phyloP scores from a whole-genome alignment of 2,113 vertebrate species.

The Daboia siamensis region DNA sequence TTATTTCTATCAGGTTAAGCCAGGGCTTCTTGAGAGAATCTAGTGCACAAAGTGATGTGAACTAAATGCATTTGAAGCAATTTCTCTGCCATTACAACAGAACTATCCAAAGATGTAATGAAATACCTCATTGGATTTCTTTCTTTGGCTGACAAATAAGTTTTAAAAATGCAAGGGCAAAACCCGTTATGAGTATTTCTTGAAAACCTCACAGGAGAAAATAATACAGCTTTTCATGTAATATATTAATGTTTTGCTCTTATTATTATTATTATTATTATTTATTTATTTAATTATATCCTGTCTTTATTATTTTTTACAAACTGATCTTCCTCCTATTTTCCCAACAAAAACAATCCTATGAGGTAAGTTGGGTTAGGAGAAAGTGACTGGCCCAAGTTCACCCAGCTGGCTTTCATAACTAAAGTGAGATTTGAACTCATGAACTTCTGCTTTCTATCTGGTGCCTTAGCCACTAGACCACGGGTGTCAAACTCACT shows the following conservation, averaged over 20 bases:
- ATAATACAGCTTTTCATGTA: neutral
- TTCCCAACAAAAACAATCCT: neutral
- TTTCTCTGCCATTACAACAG: constrained; percentile 35
- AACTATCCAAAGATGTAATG: constrained; percentile 33
- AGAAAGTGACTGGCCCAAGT: neutral
- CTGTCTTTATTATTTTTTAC: neutral
- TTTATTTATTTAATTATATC: neutral
- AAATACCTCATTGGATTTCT: constrained; percentile 36
- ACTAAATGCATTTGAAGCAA: constrained; percentile 29
- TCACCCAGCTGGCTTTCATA: neutral
- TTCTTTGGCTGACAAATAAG: constrained; percentile 2
- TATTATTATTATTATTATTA: neutral
- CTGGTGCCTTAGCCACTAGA: neutral
- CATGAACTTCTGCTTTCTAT: neutral
- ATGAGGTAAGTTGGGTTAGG: neutral
- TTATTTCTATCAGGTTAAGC: constrained; percentile 5
- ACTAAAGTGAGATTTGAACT: neutral
- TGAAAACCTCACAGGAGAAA: neutral
- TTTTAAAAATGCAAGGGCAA: neutral
- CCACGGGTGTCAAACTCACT: neutral
- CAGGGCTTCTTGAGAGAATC: constrained; percentile 17
- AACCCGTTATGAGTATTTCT: neutral
- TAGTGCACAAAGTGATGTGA: constrained; percentile 26
- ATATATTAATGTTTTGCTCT: neutral
- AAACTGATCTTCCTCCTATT: neutral